These are phyloP conservation scores for Oreonectes daqikongensis DNA, from an alignment of 2,797 vertebrate species.

Conservation along the genomic window DNA sequence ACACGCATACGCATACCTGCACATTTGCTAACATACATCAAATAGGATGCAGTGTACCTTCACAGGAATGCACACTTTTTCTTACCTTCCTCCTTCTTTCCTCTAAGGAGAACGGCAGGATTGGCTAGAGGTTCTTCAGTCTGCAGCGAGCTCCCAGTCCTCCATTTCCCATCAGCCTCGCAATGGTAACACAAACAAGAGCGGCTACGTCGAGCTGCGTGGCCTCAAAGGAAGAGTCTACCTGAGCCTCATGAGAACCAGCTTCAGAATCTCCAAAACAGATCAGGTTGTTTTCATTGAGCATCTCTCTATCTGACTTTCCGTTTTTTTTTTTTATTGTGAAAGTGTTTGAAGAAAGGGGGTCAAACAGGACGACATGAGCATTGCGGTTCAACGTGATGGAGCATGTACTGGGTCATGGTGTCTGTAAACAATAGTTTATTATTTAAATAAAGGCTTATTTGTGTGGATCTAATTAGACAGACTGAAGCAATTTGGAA, in stretches of 20 bases:
- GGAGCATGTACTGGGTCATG: neutral
- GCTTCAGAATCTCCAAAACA: constrained; percentile 94
- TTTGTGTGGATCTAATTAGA: neutral
- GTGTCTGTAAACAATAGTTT: neutral
- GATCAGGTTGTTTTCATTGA: constrained; percentile 85
- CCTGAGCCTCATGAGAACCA: constrained; percentile 86
- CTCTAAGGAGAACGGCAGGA: constrained; percentile 89
- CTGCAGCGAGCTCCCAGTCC: constrained; percentile 76
- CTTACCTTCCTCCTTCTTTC: constrained; percentile 45
- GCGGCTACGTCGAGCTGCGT: constrained; percentile 88
- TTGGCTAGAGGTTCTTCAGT: constrained; percentile 87
- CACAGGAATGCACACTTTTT: constrained; percentile 31
- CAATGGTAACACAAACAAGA: constrained; percentile 77
- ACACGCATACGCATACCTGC: constrained; percentile 39
- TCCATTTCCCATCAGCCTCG: constrained; percentile 70
- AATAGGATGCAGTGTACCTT: constrained; percentile 30
- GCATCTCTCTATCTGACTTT: neutral
- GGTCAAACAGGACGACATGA: neutral
- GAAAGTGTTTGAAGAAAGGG: neutral
- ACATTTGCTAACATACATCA: constrained; percentile 49
- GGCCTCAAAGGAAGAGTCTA: constrained; percentile 94
- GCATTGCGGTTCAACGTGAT: neutral
- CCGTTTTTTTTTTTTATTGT: neutral
- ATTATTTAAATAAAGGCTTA: neutral
- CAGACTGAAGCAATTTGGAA: neutral